Conservation (phyloP, 1,140 invertebrate species). For the Zophobas morio region DNA sequence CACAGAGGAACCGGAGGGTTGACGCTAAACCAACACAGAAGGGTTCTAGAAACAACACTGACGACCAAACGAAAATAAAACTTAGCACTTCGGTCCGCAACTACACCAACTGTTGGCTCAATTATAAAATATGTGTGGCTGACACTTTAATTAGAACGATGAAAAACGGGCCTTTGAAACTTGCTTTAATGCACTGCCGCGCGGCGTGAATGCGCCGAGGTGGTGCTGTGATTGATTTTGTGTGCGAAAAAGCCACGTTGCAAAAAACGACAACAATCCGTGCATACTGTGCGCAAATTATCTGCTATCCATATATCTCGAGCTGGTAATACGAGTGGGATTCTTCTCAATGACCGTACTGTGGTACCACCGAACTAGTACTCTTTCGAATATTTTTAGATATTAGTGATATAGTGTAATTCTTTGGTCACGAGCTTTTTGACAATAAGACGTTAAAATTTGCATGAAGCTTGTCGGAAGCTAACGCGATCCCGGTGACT, state of each 20-base stretch:
- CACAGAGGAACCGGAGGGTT: constrained; percentile 21
- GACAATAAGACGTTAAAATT: too few relatives aligned
- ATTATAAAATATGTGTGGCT: constrained; percentile 60
- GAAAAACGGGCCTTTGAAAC: constrained; percentile 59
- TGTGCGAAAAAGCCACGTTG: background rate
- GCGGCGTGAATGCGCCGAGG: constrained; percentile 20
- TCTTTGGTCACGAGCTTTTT: too few relatives aligned
- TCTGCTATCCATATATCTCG: too few relatives aligned
- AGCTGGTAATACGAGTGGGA: too few relatives aligned
- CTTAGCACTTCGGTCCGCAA: constrained; percentile 46
- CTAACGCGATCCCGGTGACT: background rate
- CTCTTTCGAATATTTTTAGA: too few relatives aligned
- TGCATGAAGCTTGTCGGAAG: too few relatives aligned
- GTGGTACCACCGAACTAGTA: too few relatives aligned
- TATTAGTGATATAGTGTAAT: too few relatives aligned
- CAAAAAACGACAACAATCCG: background rate
- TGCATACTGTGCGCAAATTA: too few relatives aligned
- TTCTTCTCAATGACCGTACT: too few relatives aligned
- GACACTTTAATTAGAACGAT: constrained; percentile 61
- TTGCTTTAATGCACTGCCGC: constrained; percentile 58
- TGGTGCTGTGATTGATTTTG: constrained; percentile 25
- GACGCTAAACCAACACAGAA: constrained; percentile 52
- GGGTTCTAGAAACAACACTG: constrained; percentile 53
- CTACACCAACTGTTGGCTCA: constrained; percentile 49
- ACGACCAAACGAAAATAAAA: constrained; percentile 53